These are phyloP conservation scores for Maniola jurtina DNA, from an alignment of 1,140 invertebrate species.

Conservation along the genomic window DNA sequence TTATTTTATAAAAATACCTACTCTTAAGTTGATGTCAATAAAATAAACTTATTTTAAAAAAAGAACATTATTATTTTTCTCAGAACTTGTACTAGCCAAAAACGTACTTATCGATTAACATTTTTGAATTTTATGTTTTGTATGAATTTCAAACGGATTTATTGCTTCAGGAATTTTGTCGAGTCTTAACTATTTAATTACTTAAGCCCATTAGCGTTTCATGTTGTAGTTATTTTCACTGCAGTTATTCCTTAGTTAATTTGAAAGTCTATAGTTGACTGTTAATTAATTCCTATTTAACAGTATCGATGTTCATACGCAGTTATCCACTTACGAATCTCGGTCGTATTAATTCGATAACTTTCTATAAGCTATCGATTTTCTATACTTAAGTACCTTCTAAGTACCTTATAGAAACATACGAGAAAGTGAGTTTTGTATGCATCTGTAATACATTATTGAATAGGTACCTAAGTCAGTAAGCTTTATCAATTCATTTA, in stretches of 20 bases:
- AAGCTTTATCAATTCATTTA: too few species aligned
- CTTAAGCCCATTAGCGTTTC: not conserved
- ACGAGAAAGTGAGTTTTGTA: not conserved
- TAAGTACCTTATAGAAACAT: not conserved
- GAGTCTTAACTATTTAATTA: not conserved
- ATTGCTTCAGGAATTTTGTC: too few species aligned
- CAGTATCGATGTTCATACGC: slow-evolving; percentile 2
- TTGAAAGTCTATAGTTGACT: not conserved
- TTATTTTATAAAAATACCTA: too few species aligned
- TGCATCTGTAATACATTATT: not conserved
- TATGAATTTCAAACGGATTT: too few species aligned
- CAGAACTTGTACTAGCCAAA: too few species aligned
- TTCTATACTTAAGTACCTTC: not conserved
- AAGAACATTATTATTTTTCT: too few species aligned
- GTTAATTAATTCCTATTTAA: slow-evolving; percentile 11
- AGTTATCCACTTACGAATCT: not conserved
- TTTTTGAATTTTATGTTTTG: too few species aligned
- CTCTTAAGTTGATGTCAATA: too few species aligned
- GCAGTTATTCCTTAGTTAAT: not conserved
- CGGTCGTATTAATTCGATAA: slow-evolving; percentile 1
- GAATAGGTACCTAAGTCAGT: not conserved
- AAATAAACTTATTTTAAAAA: too few species aligned
- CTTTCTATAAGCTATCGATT: not conserved
- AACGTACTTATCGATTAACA: too few species aligned
- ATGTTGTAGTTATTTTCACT: slow-evolving; percentile 2